phyloP scores from a whole-genome alignment of 2,888 invertebrate species.

The Thumatha senex region DNA sequence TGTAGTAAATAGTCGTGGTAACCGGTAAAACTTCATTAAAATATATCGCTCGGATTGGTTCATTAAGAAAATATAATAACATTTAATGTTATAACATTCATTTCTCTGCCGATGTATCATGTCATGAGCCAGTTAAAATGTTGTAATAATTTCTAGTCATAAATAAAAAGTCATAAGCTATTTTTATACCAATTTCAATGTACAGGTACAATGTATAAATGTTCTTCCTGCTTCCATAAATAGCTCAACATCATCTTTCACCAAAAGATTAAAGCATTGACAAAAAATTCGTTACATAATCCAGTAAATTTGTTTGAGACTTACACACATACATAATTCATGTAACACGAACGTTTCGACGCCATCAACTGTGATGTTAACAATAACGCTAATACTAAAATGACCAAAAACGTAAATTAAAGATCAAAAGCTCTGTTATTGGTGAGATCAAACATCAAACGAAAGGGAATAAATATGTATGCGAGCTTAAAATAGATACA shows the following conservation, averaged over 20 bases:
- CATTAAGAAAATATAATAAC: no score
- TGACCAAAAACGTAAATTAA: conserved; percentile 15
- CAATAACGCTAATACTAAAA: conserved; percentile 29
- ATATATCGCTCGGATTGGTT: no score
- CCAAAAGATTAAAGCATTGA: conserved; percentile 22
- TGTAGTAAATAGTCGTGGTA: no score
- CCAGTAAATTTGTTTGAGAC: conserved; percentile 26
- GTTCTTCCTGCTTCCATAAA: background rate
- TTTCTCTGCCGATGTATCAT: no score
- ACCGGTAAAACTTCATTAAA: no score
- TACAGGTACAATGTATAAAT: no score
- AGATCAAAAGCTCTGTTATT: conserved; percentile 30
- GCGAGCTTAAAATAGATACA: conserved; percentile 7
- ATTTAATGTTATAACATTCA: no score
- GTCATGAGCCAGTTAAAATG: background rate
- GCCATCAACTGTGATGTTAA: conserved; percentile 35
- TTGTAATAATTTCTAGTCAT: background rate
- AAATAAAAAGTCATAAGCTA: background rate
- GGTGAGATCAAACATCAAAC: conserved; percentile 27
- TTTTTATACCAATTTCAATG: no score
- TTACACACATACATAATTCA: conserved; percentile 33
- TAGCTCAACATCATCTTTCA: conserved; percentile 7
- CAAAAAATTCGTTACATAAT: conserved; percentile 21
- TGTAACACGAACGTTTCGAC: conserved; percentile 26
- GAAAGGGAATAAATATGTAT: conserved; percentile 16